Percentiles rank a stretch among this genome's conserved stretches.
These are phyloP conservation scores for Paelopatides confundens DNA, from an alignment of 53 echinoderm and acorn worm species.

Conservation along the genomic window DNA sequence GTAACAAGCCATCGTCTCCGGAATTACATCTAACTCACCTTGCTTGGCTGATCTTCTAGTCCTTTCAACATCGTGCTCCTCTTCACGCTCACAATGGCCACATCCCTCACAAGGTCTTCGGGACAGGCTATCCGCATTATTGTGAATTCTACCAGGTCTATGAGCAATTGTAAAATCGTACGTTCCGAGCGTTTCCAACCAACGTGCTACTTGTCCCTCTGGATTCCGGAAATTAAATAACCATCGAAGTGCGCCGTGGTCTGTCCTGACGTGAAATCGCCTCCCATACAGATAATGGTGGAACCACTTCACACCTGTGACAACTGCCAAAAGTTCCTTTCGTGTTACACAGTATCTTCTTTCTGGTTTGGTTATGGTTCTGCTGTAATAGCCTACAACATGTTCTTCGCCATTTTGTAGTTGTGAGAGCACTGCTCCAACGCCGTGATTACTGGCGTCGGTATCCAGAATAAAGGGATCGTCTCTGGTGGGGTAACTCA, in stretches of 20 bases:
- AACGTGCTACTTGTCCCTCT: conserved; percentile 7
- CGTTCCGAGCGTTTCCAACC: background rate
- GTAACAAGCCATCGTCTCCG: background rate
- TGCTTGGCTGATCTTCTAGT: background rate
- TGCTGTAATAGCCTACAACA: background rate
- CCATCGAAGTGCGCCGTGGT: conserved; percentile 12
- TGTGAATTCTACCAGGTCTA: background rate
- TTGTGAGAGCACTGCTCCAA: conserved; percentile 14
- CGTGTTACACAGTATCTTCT: background rate
- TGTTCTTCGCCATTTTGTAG: background rate
- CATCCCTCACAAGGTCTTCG: background rate
- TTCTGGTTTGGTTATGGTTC: conserved; percentile 10
- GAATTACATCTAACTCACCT: background rate
- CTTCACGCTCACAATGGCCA: background rate
- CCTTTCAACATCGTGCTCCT: background rate
- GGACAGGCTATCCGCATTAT: background rate
- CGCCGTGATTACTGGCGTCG: background rate
- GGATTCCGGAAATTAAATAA: conserved; percentile 2
- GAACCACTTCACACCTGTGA: conserved; percentile 23
- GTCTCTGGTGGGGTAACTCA: conserved; percentile 9
- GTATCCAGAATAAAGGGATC: conserved; percentile 22
- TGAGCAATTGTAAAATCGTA: background rate
- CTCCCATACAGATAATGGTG: background rate
- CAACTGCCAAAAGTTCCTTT: conserved; percentile 1
- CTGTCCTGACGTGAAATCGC: background rate